Evolutionary conservation across 2,113 vertebrate species (phyloP), one percentile per base, ranked within the genome.

Genomic region (Saccopteryx leptura): DNA sequence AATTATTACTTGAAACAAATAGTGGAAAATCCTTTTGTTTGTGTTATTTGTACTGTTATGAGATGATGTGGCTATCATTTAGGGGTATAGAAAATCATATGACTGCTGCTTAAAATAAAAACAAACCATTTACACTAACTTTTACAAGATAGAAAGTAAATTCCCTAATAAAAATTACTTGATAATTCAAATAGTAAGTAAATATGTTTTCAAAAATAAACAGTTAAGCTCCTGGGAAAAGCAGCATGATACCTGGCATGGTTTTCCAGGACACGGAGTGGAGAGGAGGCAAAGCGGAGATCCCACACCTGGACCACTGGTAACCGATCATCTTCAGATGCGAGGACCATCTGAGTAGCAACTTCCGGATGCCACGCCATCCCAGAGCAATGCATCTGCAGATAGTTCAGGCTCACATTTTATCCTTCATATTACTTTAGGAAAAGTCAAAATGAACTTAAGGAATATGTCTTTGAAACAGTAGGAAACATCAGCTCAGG

Each of bases 301-400:
- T 99, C 99, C 99, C 99, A 99, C 99, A 99, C 99, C 98, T 99
- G 99, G 96, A 99, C 99, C 88, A 99, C 99, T 0, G 99, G 99
- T 97, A 99, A 98, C 39, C 99, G 98, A 97, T 99, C 99, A 0
- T 99, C 99, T 97, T 99, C 99, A 0, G 99, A 99, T 80, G 99
- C 98, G 96, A 99, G 88, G 24, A 99, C 99, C 98, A 99, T 98
- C 98, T 99, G 99, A 15, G 99, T 99, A 91, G 99, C 99, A 74
- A 99, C 98, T 54, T 99, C 99, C 3, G 99, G 99, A 97, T 99
- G 99, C 99, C 99, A 99, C 0, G 99, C 99, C 97, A 99, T 97
- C 31, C 99, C 99, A 1, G 99, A 99, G 95, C 99, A 99, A 96
- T 99, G 99, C 99, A 99, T 99, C 99, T 99, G 91, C 18, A 85